Evolutionary conservation across 2,888 invertebrate species (phyloP), one percentile per base, ranked within the genome.

Genomic region (Marasmarcha lunaedactyla): DNA sequence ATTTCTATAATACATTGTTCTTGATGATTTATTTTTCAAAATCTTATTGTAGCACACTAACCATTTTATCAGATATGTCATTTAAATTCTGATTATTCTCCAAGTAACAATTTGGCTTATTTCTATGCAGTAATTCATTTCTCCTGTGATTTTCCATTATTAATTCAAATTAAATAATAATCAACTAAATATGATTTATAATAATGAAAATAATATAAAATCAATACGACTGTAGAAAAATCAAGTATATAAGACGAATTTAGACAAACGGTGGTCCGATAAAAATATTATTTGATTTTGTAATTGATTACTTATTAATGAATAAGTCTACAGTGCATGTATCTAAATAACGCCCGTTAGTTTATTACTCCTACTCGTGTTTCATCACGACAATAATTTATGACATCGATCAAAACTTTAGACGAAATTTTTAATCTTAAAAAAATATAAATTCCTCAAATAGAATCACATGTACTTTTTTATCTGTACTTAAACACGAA

Each of bases 1-100:
- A 74, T 70, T 76, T 73, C 72, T 76, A 79, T 73, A 72, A 72
- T 78, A 81, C 74, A 81, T 72, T 76, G 78, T 74, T 73, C 67
- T 73, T 78, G 74, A 70, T 76, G 76, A 65, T 73, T 72, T 63
- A 63, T 59, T 61, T 66, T 62, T 65, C 67, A 68, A 69, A 71
- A 71, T 70, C 79, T 78, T 79, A 81, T 71, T 71, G 78, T 83
- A 83, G 74, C 77, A 81, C 83, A 83, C 83, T 83, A 83, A 83
- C 83, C 83, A 81, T 81, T 77, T 79, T 81, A 74, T 78, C 77
- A 79, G 83, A 83, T 83, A 83, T 83, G 83, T 83, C 61, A 76
- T 79, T 76, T 83, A 83, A 83, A 83, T 83, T 83, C 81, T 68
- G 78, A 77, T 77, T 78, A 71, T 79, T 74, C 72, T 77, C 79